These are phyloP conservation scores for Acanthis flammea DNA, from an alignment of 2,797 vertebrate species.

Conservation along the genomic window DNA sequence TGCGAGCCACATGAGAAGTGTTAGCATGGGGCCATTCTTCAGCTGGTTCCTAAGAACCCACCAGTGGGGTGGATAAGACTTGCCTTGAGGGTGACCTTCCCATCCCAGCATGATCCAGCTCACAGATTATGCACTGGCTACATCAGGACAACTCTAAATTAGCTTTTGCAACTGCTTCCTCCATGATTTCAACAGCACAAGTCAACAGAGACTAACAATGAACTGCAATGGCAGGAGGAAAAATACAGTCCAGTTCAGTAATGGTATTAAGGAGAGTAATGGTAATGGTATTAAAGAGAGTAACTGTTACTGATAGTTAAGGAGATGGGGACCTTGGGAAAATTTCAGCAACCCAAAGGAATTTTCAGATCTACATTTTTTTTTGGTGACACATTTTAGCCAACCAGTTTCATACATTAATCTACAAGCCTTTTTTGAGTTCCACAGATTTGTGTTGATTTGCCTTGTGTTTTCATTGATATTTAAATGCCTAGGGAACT, in stretches of 20 bases:
- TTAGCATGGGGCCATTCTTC: not conserved
- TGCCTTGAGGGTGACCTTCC: not conserved
- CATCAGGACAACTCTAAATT: not conserved
- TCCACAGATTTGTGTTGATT: not conserved
- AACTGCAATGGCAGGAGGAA: not conserved
- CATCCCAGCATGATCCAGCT: not conserved
- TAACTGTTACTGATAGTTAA: not conserved
- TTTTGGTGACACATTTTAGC: not conserved
- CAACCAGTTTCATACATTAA: not conserved
- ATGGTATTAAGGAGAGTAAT: not conserved
- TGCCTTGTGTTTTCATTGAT: not conserved
- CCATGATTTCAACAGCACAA: not conserved
- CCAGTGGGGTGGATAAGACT: not conserved
- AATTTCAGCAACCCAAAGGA: not conserved
- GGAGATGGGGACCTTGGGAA: not conserved
- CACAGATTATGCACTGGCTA: not conserved
- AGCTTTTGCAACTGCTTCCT: not conserved
- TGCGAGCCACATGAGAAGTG: rapidly evolving
- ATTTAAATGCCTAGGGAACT: not conserved
- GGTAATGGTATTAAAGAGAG: not conserved
- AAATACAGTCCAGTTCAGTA: not conserved
- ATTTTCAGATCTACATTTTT: not conserved
- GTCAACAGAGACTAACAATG: not conserved
- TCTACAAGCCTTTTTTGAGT: not conserved
- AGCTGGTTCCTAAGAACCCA: not conserved